Evolutionary conservation across 2,113 vertebrate genomes (phyloP).

Genomic region (Cavia aperea): DNA sequence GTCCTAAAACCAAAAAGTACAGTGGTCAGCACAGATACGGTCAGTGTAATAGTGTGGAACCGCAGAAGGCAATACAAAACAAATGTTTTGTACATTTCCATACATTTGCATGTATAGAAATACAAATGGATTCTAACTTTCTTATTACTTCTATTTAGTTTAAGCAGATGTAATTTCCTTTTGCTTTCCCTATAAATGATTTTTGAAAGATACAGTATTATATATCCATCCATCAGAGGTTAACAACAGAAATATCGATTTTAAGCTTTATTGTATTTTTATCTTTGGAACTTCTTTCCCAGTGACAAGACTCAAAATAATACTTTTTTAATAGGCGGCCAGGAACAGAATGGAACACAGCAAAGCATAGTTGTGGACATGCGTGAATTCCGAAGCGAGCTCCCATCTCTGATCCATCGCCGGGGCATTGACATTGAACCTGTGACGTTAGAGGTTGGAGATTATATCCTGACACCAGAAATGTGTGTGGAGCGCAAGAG

Average conservation of each 20-base stretch:
- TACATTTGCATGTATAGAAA: neutral
- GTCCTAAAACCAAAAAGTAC: neutral
- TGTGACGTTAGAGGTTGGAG: slow-evolving; percentile 92
- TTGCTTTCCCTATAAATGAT: neutral
- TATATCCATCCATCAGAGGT: neutral
- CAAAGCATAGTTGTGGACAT: slow-evolving; percentile 91
- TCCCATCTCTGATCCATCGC: slow-evolving; percentile 90
- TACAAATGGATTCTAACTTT: neutral
- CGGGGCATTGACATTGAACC: slow-evolving; percentile 95
- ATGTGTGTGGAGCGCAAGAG: slow-evolving; percentile 95
- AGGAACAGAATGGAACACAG: slow-evolving; percentile 79
- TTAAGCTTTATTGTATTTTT: neutral
- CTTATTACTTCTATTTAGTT: neutral
- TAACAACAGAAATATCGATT: neutral
- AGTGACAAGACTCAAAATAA: neutral
- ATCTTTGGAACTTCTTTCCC: neutral
- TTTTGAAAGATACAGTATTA: neutral
- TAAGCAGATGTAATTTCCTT: neutral
- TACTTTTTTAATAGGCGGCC: slow-evolving; percentile 81
- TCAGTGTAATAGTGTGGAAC: too few species aligned
- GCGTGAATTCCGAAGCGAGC: slow-evolving; percentile 95
- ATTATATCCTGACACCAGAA: slow-evolving; percentile 94
- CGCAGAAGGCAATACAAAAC: neutral
- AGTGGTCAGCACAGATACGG: neutral
- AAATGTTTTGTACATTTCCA: neutral